Base-by-base conservation (phyloP, 2,888 invertebrate species). In the Temnothorax rugatulus region DNA sequence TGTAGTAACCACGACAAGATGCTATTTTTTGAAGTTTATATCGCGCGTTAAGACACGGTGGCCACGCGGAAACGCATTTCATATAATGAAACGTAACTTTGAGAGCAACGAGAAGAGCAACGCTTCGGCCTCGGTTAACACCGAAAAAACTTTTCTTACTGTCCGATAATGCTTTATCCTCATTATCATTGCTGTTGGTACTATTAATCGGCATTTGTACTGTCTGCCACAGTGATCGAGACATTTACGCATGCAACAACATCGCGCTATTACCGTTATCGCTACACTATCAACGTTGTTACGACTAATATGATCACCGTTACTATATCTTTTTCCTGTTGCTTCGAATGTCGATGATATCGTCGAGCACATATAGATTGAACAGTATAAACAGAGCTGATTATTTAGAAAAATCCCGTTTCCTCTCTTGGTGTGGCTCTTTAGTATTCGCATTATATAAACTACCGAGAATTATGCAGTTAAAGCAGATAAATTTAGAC, bases 21-120 rank as follows among this genome's bases (percentile, higher is more conserved):
- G 47, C 11, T 68, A 29, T 54, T 57, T 76, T 68, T 71, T 66
- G 47, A 59, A 66, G 83, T 88, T 88, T 90, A 84, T 82, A 85
- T 79, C 77, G 41, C 82, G 54, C 59, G 29, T 88, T 86, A 84
- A 87, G 82, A 47, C 25, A 15, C 25, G 18, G n/a, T 57, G 18
- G 41, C 5, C 21, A 25, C 7, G 41, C n/a, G 25, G 25, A 25
- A 61, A n/a, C 38, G 50, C 64, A 21, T 54, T 9, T 54, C 52
- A 54, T n/a, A 5, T 9, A 47, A n/a, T 25, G 18, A 59, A 13
- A 76, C 29, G n/a, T 13, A 52, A 8, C 13, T 34, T 57, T 54
- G 41, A 29, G 29, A 29, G 29, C 29, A 29, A 29, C 29, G 52
- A 52, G 21, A 50, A 68, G 34, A 50, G 11, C n/a, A 11, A 77